Percentiles rank a stretch among this genome's conserved stretches.
Conservation (phyloP, 2,888 invertebrate genomes). For the Liposcelis brunnea region DNA sequence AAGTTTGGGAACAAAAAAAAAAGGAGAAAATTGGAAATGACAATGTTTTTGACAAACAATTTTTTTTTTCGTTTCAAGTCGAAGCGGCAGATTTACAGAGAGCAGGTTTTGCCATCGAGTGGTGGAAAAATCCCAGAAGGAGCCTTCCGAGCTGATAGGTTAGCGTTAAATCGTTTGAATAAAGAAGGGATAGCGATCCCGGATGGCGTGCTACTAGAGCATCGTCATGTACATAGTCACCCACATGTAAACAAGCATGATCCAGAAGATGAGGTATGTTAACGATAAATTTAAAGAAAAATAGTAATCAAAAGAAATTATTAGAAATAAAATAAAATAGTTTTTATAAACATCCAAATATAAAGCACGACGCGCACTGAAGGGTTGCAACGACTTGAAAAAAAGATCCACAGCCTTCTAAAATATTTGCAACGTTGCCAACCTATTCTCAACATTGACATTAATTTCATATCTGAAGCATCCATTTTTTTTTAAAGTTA, state of each 20-base stretch:
- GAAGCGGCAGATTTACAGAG: slow-evolving; percentile 44
- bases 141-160: slow-evolving; percentile 39
- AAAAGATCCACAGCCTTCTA: too few species aligned
- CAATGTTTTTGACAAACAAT: too few species aligned
- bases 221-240: slow-evolving; percentile 24
- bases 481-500: too few species aligned
- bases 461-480: too few species aligned
- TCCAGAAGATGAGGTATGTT: slow-evolving; percentile 6
- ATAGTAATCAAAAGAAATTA: background rate
- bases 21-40: too few species aligned
- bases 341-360: too few species aligned
- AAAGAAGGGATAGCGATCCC: slow-evolving; percentile 41
- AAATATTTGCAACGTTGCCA: too few species aligned
- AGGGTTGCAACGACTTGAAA: too few species aligned
- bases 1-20: too few species aligned
- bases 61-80: slow-evolving; percentile 23
- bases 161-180: slow-evolving; percentile 39
- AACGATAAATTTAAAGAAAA: background rate
- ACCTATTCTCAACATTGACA: too few species aligned
- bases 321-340: too few species aligned
- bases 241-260: slow-evolving; percentile 19
- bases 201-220: slow-evolving; percentile 37
- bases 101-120: slow-evolving; percentile 39
- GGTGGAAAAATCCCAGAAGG: slow-evolving; percentile 47
- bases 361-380: too few species aligned